Base-by-base conservation (phyloP, 37 sponge, comb jelly and placozoan species). In the Ephydatia muelleri region DNA sequence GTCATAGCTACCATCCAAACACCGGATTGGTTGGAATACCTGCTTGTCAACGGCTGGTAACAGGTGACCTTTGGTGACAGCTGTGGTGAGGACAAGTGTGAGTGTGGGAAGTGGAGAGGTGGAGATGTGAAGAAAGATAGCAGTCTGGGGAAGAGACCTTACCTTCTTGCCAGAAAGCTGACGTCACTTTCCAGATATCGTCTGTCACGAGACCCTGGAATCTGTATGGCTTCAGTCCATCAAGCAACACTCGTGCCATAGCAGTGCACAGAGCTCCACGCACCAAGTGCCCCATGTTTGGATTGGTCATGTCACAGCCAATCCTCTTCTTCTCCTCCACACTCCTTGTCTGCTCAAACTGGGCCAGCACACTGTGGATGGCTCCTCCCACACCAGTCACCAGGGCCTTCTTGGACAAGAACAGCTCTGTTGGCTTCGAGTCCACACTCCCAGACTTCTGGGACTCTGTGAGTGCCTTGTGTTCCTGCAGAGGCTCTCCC, bases 161-260 rank as follows among this genome's bases (percentile, higher is more conserved):
- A 94, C 95, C 92, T 83, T 70, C 82, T 76, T 88, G 70, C 57
- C 82, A 80, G 21, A 94, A 84, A 5, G 92, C 78, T 28, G 75
- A 34, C 0, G 93, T 85, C 32, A 92, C 90, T 26, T 92, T 85
- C 95, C 95, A 95, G 22, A 95, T 75, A 32, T 83, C 74, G 39
- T 88, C 77, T 1, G 57, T 66, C 39, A 95, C 68, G 0, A 95
- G 74, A 2, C 95, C 93, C 49, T 86, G 84, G n/a, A 88, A 75
- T 14, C 90, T 70, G 67, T 86, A 89, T 1, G 88, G 88, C 48
- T 69, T 82, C 65, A 89, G 73, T 3, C 93, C 95, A 65, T 95
- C 93, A 80, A 86, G 66, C n/a, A 95, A 23, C 29, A 95, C 68
- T 1, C 23, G 49, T 21, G 88, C 87, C 3, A 95, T 28, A 37